Conservation (phyloP, 2,797 vertebrate species). For the Acanthiza pusilla region DNA sequence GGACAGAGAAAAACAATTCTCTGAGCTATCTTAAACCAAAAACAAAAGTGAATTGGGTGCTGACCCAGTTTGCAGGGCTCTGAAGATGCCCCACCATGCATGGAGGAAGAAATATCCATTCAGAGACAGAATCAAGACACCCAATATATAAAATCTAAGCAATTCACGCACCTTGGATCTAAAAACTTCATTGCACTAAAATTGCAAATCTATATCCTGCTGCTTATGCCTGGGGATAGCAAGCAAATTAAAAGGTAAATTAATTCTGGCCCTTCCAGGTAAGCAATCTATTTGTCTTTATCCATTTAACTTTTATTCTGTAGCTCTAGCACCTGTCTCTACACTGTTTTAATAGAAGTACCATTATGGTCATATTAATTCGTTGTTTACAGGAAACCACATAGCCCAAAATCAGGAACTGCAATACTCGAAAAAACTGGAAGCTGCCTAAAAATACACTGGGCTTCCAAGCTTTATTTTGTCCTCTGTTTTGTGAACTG, state of each 20-base stretch:
- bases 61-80: not conserved
- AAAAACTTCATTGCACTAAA: not conserved
- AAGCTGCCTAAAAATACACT: not conserved
- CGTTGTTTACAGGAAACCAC: not conserved
- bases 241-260: not conserved
- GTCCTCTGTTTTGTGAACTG: not conserved
- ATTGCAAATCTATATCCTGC: not conserved
- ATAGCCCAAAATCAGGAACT: not conserved
- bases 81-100: not conserved
- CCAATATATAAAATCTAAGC: not conserved
- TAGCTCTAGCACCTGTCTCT: not conserved
- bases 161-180: not conserved
- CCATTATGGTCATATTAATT: not conserved
- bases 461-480: not conserved
- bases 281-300: conserved; percentile 16
- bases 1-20: not conserved
- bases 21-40: not conserved
- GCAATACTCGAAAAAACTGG: not conserved
- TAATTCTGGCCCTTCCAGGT: conserved; percentile 1
- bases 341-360: not conserved
- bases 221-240: not conserved
- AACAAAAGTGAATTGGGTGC: not conserved
- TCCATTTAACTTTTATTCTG: not conserved
- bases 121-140: not conserved
- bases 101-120: not conserved